phyloP scores from a whole-genome alignment of 2,888 invertebrate genomes.

The Catocala nupta region DNA sequence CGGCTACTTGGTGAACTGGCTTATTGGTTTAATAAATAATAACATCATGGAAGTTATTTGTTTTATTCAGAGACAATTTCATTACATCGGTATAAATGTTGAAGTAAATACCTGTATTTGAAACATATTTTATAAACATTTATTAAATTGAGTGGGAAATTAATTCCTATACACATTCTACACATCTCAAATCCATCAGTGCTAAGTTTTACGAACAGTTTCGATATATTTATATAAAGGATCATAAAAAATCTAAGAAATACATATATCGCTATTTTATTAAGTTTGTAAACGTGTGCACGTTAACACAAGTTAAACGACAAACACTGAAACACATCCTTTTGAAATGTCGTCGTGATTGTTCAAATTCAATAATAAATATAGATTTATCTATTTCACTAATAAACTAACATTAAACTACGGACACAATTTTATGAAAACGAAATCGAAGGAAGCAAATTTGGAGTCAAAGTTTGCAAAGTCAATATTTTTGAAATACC shows the following conservation, averaged over 20 bases:
- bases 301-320: conserved; percentile 32
- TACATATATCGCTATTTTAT: conserved; percentile 25
- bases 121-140: conserved; percentile 40
- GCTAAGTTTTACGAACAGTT: conserved; percentile 57
- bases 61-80: conserved; percentile 53
- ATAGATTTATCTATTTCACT: conserved; percentile 28
- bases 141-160: conserved; percentile 51
- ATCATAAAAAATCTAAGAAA: conserved; percentile 51
- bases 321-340: conserved; percentile 43
- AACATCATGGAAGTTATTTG: conserved; percentile 42
- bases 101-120: conserved; percentile 51
- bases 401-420: conserved; percentile 41
- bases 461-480: conserved; percentile 8
- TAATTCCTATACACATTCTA: conserved; percentile 60
- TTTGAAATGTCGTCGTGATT: conserved; percentile 24
- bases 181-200: conserved; percentile 76
- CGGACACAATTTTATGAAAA: conserved; percentile 21
- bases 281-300: conserved; percentile 27
- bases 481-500: conserved; percentile 15
- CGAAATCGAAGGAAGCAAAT: conserved; percentile 23
- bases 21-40: conserved; percentile 7
- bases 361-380: conserved; percentile 30
- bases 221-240: conserved; percentile 43
- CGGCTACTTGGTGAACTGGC: neutral
- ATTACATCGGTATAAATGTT: conserved; percentile 52